A percentile compares a stretch with the other conserved stretches of the same genome.
phyloP scores from a whole-genome alignment of 2,797 vertebrate species.

The Alosa sapidissima region DNA sequence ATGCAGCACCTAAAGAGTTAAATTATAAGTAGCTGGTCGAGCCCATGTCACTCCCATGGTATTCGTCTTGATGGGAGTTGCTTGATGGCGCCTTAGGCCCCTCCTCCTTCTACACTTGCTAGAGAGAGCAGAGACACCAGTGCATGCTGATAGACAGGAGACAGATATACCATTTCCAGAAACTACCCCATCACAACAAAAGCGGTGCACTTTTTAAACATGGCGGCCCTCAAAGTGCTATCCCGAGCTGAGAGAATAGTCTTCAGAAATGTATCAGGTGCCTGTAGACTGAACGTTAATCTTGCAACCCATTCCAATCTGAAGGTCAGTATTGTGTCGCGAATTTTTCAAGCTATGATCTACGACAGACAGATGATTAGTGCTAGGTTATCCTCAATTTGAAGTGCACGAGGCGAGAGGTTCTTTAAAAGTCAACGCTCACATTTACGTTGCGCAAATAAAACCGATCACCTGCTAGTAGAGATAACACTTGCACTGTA shows the following conservation, averaged over 20 bases:
- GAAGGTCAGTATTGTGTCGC: slow-evolving; percentile 70
- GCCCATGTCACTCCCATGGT: slow-evolving; percentile 48
- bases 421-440: not conserved
- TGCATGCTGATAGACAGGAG: slow-evolving; percentile 26
- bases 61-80: not conserved
- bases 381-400: not conserved
- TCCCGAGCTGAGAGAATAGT: slow-evolving; percentile 65
- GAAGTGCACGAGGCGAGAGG: not conserved
- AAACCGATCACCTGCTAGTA: no score
- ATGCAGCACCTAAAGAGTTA: slow-evolving; percentile 56
- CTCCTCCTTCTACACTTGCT: slow-evolving; percentile 39
- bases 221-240: slow-evolving; percentile 72
- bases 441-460: not conserved
- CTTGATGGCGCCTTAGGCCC: slow-evolving; percentile 29
- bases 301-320: slow-evolving; percentile 46
- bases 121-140: not conserved
- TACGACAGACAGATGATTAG: not conserved
- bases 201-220: slow-evolving; percentile 57
- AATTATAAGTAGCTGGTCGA: slow-evolving; percentile 56
- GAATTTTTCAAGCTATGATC: not conserved
- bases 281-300: slow-evolving; percentile 56
- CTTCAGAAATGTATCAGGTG: slow-evolving; percentile 57
- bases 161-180: not conserved
- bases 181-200: slow-evolving; percentile 36
- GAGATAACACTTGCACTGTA: not conserved